These are phyloP conservation scores for Lepilemur ruficaudatus DNA, from an alignment of 2,797 vertebrate species.

Conservation along the genomic window DNA sequence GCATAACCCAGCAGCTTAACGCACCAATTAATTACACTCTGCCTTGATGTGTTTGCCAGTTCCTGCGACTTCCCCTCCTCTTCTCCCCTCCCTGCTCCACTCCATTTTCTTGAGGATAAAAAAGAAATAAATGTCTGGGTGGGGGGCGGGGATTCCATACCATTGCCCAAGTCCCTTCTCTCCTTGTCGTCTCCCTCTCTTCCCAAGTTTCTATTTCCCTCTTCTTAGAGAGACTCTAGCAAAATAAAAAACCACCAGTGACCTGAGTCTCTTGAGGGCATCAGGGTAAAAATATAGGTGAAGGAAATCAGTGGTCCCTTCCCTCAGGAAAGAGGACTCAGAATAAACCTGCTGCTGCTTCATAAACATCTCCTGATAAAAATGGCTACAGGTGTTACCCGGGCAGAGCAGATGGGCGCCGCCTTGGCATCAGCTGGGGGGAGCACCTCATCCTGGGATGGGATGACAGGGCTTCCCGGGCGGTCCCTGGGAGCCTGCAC, in stretches of 20 bases:
- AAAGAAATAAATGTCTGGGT: slow-evolving; percentile 72
- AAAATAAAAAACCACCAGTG: neutral
- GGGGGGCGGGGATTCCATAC: slow-evolving; percentile 52
- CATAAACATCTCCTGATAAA: slow-evolving; percentile 73
- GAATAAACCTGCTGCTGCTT: slow-evolving; percentile 54
- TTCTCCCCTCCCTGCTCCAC: slow-evolving; percentile 41
- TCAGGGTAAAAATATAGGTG: neutral
- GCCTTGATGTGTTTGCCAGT: slow-evolving; percentile 63
- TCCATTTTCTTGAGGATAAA: slow-evolving; percentile 71
- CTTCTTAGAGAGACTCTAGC: slow-evolving; percentile 25
- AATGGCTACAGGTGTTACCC: slow-evolving; percentile 82
- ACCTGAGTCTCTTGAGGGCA: neutral
- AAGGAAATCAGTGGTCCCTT: slow-evolving; percentile 22
- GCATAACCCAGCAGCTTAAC: slow-evolving; percentile 75
- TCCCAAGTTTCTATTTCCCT: slow-evolving; percentile 66
- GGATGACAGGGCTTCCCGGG: slow-evolving; percentile 44
- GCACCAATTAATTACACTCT: slow-evolving; percentile 75
- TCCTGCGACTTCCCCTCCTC: slow-evolving; percentile 53
- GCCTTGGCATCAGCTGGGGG: slow-evolving; percentile 24
- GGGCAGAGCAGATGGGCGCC: slow-evolving; percentile 64
- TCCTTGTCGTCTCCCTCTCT: neutral
- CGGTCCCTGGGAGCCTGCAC: neutral
- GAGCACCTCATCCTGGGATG: neutral
- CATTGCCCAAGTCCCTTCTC: neutral
- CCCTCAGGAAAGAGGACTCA: slow-evolving; percentile 39